phyloP scores from a whole-genome alignment of 2,113 vertebrate genomes.

The Leptosomus discolor region DNA sequence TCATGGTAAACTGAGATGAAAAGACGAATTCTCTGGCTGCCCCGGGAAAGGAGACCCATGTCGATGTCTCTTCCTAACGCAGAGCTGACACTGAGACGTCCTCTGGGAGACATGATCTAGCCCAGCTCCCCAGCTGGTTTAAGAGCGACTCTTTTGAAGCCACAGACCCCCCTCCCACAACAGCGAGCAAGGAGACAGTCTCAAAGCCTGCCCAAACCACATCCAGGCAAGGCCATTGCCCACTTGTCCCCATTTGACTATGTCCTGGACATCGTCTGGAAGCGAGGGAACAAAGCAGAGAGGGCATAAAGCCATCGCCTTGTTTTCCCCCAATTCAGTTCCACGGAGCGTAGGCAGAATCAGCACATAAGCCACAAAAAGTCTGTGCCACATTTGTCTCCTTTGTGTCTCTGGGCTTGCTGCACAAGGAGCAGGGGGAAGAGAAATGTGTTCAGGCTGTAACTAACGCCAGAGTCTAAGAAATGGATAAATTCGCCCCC shows the following conservation, averaged over 20 bases:
- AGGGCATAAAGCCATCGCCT: neutral
- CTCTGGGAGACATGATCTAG: neutral
- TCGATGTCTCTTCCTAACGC: fast-evolving
- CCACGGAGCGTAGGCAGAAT: neutral
- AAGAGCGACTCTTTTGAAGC: neutral
- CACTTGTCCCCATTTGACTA: neutral
- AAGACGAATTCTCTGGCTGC: neutral
- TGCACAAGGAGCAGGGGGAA: neutral
- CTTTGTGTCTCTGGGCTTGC: constrained; percentile 3
- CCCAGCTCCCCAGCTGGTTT: neutral
- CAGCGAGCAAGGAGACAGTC: neutral
- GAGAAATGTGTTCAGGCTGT: constrained; percentile 16
- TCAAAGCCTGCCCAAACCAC: neutral
- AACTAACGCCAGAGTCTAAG: neutral
- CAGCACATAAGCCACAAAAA: neutral
- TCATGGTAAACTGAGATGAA: neutral
- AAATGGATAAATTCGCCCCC: constrained; percentile 1
- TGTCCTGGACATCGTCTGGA: neutral
- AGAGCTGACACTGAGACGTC: neutral
- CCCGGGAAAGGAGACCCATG: neutral
- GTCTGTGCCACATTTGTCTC: neutral
- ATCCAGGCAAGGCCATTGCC: neutral
- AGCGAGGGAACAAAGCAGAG: neutral
- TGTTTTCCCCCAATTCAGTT: neutral
- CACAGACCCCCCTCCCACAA: neutral